Conservation (phyloP, 2,113 vertebrate species). For the Ivindomyrus marchei region DNA sequence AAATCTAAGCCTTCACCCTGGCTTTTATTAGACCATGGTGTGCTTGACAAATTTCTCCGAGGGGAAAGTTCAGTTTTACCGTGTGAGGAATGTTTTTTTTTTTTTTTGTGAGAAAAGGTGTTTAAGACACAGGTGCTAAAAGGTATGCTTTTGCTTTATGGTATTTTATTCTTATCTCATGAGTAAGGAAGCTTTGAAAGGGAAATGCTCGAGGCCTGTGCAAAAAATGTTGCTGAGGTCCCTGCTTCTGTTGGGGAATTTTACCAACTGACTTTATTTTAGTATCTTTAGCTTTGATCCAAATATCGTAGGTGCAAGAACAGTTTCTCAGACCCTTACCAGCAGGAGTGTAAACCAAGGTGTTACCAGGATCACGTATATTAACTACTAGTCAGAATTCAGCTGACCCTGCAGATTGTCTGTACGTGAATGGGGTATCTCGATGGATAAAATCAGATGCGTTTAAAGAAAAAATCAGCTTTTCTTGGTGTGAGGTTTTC, state of each 20-base stretch:
- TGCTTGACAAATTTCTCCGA: constrained; percentile 33
- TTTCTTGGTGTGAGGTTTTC: background rate
- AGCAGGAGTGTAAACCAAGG: constrained; percentile 46
- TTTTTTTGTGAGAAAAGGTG: constrained; percentile 18
- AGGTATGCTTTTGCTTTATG: constrained; percentile 29
- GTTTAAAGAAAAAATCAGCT: background rate
- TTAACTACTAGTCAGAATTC: background rate
- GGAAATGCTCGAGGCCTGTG: constrained; percentile 42
- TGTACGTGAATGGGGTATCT: background rate
- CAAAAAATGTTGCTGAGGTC: constrained; percentile 26
- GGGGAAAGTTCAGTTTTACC: constrained; percentile 27
- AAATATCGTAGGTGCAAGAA: constrained; percentile 18
- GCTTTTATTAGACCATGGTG: constrained; percentile 23
- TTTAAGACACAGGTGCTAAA: constrained; percentile 31
- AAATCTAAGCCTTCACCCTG: constrained; percentile 21
- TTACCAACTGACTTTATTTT: background rate
- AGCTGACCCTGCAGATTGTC: background rate
- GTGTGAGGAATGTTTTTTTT: constrained; percentile 12
- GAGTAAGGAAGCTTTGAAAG: constrained; percentile 53
- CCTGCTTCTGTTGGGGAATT: background rate
- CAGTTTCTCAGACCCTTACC: constrained; percentile 30
- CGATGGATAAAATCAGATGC: background rate
- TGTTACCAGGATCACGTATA: background rate
- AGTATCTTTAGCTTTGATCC: constrained; percentile 8
- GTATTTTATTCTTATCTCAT: constrained; percentile 32